Base-by-base conservation (phyloP, 2,113 vertebrate species). In the Cyprinus carpio region DNA sequence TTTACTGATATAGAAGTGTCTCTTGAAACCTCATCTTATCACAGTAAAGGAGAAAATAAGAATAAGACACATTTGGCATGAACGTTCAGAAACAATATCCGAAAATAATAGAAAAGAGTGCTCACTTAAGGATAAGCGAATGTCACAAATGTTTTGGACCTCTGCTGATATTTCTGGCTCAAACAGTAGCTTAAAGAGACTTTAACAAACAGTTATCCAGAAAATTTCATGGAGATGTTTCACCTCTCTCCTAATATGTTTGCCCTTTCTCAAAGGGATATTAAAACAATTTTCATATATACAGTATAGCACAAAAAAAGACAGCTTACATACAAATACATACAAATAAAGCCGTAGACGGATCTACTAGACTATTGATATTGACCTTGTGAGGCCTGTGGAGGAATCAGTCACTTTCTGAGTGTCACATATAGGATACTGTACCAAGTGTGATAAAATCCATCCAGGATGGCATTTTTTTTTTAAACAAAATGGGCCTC, bases 401-500 rank as follows among this genome's bases (percentile, higher is more conserved):
- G 18, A 60, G 9, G 20, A 62, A 25, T 40, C 31, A 62, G 56
- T 79, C 56, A 58, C 13, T 76, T 18, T 54, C 15, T 54, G 15
- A 54, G 4, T 34, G 56, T 60, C 31, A 62, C 20, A 62, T 40
- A 64, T 20, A 77, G 49, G 18, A 56, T 43, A 80, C 34, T 80
- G 58, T 80, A 56, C 75, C 75, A 77, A n/a, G 27, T 0, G 23
- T 18, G n/a, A n/a, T 2, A 43, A 43, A 10, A 43, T 43, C 31
- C 69, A 10, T 23, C 13, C 43, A 46, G 13, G 27, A 40, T 6
- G 29, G n/a, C 9, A 12, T 2, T 7, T 10, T 43, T 16, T 18
- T 16, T 18, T 95, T 95, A 99, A 85, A 99, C 97, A 92, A 99
- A 99, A 87, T 99, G 97, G 71, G 97, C 97, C 91, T 97, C 95